Base-by-base conservation (phyloP, 2,888 invertebrate species). In the Portevinia maculata region DNA sequence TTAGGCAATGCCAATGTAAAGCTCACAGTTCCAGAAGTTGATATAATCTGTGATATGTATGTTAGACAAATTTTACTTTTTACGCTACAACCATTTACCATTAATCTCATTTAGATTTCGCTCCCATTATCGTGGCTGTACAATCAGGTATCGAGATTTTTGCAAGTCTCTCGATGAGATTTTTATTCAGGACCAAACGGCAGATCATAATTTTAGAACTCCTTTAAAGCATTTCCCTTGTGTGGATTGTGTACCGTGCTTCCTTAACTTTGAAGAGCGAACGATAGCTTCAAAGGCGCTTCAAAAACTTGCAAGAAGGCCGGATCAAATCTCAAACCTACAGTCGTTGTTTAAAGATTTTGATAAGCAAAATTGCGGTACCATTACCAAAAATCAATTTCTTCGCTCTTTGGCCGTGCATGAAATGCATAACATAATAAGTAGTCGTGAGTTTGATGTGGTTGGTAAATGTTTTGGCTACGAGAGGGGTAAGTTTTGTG, bases 211-310 rank as follows among this genome's bases (percentile, higher is more conserved):
- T 9, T 91, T 95, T 79, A 90, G 95, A 74, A 90, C 92, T 79
- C 96, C 96, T 0, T 88, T 95, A 13, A 93, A 94, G 85, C 94
- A 95, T 89, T 91, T 95, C 83, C 95, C 96, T 37, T 93, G 93
- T 50, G 89, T 91, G 44, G 94, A 94, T 88, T 92, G 93, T 85
- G 92, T 93, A 13, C 86, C 88, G 6, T 90, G 90, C 85, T 95
- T 94, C 92, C 92, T 96, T 84, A 94, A 94, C 90, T 95, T 94
- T 88, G 94, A 95, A 83, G 95, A 96, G 90, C 91, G 96, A 28
- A 91, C 92, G 73, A 88, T 91, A 32, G 92, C 94, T 39, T 93
- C 94, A 1, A 90, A 92, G 69, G 95, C 94, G 0, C 91, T 96
- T 86, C 92, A 93, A 89, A 95, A 95, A 88, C 91, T 96, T 17